Conservation (phyloP, 2,888 invertebrate genomes). For the Toxonevra muliebris region DNA sequence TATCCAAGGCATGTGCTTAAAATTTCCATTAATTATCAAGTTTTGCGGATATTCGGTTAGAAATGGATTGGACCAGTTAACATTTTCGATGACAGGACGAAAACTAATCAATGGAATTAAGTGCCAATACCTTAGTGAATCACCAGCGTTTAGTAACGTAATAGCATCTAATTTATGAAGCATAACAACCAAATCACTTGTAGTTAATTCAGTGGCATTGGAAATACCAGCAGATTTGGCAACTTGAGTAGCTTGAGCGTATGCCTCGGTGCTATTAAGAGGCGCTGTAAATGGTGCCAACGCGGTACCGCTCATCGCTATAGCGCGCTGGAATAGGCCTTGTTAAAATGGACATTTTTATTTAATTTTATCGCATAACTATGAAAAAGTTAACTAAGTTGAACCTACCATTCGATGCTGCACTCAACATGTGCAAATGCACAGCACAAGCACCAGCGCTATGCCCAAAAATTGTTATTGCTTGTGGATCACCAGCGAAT, state of each 20-base stretch:
- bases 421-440: conserved; percentile 65
- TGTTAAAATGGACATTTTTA: neutral
- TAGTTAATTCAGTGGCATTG: conserved; percentile 41
- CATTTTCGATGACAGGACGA: conserved; percentile 61
- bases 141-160: conserved; percentile 56
- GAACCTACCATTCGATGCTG: conserved; percentile 58
- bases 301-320: conserved; percentile 64
- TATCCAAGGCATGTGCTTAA: conserved; percentile 65
- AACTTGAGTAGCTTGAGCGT: conserved; percentile 51
- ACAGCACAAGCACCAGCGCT: conserved; percentile 65
- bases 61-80: conserved; percentile 60
- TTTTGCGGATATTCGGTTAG: conserved; percentile 62
- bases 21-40: conserved; percentile 54
- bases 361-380: too few relatives aligned
- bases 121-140: conserved; percentile 64
- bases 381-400: neutral
- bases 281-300: conserved; percentile 49
- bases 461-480: conserved; percentile 65
- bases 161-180: conserved; percentile 59
- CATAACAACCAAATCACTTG: conserved; percentile 56
- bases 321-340: conserved; percentile 64
- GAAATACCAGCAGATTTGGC: conserved; percentile 60
- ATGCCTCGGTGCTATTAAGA: conserved; percentile 43
- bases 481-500: conserved; percentile 64
- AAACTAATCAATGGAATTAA: conserved; percentile 63